Percentiles rank a stretch among this genome's conserved stretches.
Evolutionary conservation across 1,140 invertebrate genomes (phyloP).

Genomic region (Caenorhabditis remanei): DNA sequence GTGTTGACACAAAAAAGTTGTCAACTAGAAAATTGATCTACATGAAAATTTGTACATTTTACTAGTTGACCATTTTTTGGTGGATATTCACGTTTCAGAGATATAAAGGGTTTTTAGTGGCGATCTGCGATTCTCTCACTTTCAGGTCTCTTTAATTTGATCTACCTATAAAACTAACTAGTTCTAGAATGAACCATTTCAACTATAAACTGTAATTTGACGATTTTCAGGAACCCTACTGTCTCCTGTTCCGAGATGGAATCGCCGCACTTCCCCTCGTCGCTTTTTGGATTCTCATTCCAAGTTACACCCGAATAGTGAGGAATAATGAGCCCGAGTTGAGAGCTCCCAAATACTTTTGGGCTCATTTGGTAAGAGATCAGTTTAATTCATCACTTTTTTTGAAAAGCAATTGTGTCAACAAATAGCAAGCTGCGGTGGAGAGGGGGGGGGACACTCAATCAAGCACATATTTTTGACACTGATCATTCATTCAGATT

Average conservation of each 20-base stretch:
- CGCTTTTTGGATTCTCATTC: slow-evolving; percentile 20
- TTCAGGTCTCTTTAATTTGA: too few relatives aligned
- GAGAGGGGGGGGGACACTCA: too few relatives aligned
- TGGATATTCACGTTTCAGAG: too few relatives aligned
- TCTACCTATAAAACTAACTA: too few relatives aligned
- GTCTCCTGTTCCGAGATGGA: slow-evolving; percentile 18
- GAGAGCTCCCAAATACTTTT: slow-evolving; percentile 22
- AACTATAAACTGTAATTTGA: background rate
- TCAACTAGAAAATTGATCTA: background rate
- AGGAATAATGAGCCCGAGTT: slow-evolving; percentile 33
- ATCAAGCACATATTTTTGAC: background rate
- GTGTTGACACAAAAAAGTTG: background rate
- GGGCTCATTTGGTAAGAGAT: slow-evolving; percentile 21
- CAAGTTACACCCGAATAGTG: background rate
- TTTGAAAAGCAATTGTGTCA: background rate
- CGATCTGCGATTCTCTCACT: too few relatives aligned
- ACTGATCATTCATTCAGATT: background rate
- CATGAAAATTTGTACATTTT: too few relatives aligned
- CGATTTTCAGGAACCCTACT: slow-evolving; percentile 33
- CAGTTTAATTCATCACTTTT: too few relatives aligned
- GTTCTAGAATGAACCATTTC: background rate
- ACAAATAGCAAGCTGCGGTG: too few relatives aligned
- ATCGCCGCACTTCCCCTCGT: slow-evolving; percentile 20
- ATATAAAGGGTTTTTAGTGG: too few relatives aligned
- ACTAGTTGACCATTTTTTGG: too few relatives aligned